A percentile compares a stretch with the other conserved stretches of the same genome.
Evolutionary conservation across 2,113 vertebrate species (phyloP).

Genomic region (Pungitius pungitius): DNA sequence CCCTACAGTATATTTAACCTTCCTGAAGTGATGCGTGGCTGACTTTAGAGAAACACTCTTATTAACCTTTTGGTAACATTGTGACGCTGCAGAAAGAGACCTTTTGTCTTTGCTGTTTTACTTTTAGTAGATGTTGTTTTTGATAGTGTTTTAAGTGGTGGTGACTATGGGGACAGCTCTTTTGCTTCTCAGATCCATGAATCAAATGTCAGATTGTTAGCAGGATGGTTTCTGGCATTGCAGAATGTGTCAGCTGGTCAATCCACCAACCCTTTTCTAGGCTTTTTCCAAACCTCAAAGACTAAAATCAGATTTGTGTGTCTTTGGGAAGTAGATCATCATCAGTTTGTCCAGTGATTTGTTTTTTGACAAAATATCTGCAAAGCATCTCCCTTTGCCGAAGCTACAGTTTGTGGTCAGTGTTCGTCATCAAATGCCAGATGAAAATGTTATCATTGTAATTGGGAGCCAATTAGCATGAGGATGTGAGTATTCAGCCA

Average conservation of each 20-base stretch:
- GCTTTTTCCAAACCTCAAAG: too few relatives aligned
- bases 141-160: background rate
- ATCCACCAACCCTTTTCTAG: background rate
- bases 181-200: background rate
- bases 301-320: background rate
- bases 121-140: background rate
- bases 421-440: background rate
- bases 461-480: background rate
- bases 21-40: background rate
- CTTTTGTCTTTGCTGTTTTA: constrained; percentile 16
- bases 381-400: background rate
- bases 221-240: too few relatives aligned
- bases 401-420: background rate
- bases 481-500: background rate
- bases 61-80: background rate
- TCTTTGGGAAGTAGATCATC: background rate
- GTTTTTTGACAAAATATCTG: background rate
- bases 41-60: background rate
- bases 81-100: background rate
- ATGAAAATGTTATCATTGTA: background rate
- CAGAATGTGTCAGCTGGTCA: background rate
- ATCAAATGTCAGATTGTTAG: background rate
- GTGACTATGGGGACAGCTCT: background rate
- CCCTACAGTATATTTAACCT: background rate
- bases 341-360: background rate